Base-by-base conservation (phyloP, 2,797 vertebrate genomes). In the Euthynnus affinis region DNA sequence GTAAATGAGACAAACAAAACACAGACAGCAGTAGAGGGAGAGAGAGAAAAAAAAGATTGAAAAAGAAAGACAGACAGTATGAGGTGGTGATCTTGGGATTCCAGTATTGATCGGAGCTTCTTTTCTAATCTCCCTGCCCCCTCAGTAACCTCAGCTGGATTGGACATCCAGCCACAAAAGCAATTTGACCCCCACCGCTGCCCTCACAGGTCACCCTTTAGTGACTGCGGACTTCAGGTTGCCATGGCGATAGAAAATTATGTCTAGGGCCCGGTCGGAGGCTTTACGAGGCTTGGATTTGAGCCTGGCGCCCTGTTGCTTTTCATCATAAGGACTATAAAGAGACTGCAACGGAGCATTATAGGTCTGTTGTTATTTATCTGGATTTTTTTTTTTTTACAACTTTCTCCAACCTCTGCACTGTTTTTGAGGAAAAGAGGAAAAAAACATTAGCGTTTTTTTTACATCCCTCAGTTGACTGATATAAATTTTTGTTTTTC, bases 241-340 rank as follows among this genome's bases (percentile, higher is more conserved):
- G 75, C 92, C 91, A 88, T 88, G 92, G 93, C 71, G 89, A 95
- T 60, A 5, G 86, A 89, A 84, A 91, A 93, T 90, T 72, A 91
- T 77, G 74, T 87, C 74, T 46, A 40, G 64, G 66, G 68, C 64
- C 55, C n/a, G 59, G 83, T 78, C 77, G 84, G 80, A 78, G 46
- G 5, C 29, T 67, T 90, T 88, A 72, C 82, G 59, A 76, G 56
- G 65, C 65, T 78, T 77, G 84, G 81, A 77, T 87, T 66, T 74
- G 75, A 61, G 81, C 76, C 85, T 44, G 61, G 70, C 12, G 46
- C 15, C 66, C 53, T 12, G 22, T 61, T 76, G 72, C 48, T 56
- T 78, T 82, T 71, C 80, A 87, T 82, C 78, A 53, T 1, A 22
- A 68, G 55, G 59, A 32, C 74, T 49, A 40, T 76, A 75, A 76